These are phyloP conservation scores for Chorisops tibialis DNA, from an alignment of 2,888 invertebrate species.

Conservation along the genomic window DNA sequence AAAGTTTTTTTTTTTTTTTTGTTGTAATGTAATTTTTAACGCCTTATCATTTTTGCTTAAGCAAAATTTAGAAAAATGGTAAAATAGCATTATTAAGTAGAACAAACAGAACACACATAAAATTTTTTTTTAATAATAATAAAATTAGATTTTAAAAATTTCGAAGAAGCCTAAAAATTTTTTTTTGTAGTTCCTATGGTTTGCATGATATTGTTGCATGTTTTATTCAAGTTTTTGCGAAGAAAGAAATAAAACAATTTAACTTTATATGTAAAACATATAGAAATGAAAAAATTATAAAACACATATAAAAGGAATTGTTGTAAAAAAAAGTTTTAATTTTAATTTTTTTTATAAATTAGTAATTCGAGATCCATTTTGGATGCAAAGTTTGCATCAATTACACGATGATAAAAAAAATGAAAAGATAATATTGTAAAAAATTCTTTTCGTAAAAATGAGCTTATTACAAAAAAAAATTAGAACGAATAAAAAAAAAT, in stretches of 20 bases:
- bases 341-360: too few species aligned
- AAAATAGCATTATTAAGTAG: neutral
- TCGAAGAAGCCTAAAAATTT: neutral
- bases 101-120: neutral
- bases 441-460: neutral
- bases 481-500: slow-evolving; percentile 9
- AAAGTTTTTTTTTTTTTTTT: neutral
- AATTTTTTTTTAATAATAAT: neutral
- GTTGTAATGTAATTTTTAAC: neutral
- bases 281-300: neutral
- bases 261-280: neutral
- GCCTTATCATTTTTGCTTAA: neutral
- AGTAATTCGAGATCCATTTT: slow-evolving; percentile 22
- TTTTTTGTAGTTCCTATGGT: neutral
- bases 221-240: neutral
- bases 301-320: neutral
- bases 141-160: too few species aligned
- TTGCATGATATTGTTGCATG: neutral
- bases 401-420: slow-evolving; percentile 7
- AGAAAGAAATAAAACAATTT: neutral
- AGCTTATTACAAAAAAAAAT: slow-evolving; percentile 1
- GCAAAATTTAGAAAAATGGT: neutral
- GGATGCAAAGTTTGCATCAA: too few species aligned
- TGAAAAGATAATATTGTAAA: neutral
- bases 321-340: neutral